Evolutionary conservation across 1,140 invertebrate species (phyloP), one percentile per base, ranked within the genome.

Genomic region (Hylyphantes graminicola): DNA sequence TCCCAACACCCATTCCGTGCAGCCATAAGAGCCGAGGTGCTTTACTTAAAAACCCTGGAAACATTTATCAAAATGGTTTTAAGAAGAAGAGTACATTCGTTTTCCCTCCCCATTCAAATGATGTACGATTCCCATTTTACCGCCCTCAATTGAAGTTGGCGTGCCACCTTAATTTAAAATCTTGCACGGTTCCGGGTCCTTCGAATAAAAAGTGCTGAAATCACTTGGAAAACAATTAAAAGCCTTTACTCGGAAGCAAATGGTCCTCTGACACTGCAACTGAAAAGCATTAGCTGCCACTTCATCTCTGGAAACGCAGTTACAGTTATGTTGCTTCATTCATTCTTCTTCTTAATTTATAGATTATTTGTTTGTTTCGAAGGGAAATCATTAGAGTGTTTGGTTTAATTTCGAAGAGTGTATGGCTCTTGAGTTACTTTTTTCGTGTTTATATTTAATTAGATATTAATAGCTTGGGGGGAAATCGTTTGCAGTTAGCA

Each of bases 171-270:
- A 19, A 68, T 68, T 35, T 7, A 12, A 51, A 51, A 50, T 51
- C 12, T 53, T 17, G 7, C 68, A 72, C 15, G 51, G 13, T 5
- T 4, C 8, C 13, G 19, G 10, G 6, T 35, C 50, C 15, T 67
- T 68, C 15, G 13, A 68, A 68, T 35, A 68, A 50, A 48, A 15
- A 67, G 17, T 10, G 9, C 68, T 50, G 51, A 72, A 72, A 72
- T 55, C 50, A 12, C 10, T 53, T 54, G 15, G 9, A n/a, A 72
- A 54, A 72, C 68, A 72, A 72, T 72, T 72, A 72, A 72, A 55
- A 8, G 50, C 15, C 51, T 54, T 48, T 72, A 54, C 19, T 8
- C 17, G 21, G 68, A 21, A 35, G 35, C 35, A 35, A 35, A 35
- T 35, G 35, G 35, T 35, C 35, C 35, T 35, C 35, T 35, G 35